Evolutionary conservation across 2,888 invertebrate genomes (phyloP).

Genomic region (Netelia fuscicornis): DNA sequence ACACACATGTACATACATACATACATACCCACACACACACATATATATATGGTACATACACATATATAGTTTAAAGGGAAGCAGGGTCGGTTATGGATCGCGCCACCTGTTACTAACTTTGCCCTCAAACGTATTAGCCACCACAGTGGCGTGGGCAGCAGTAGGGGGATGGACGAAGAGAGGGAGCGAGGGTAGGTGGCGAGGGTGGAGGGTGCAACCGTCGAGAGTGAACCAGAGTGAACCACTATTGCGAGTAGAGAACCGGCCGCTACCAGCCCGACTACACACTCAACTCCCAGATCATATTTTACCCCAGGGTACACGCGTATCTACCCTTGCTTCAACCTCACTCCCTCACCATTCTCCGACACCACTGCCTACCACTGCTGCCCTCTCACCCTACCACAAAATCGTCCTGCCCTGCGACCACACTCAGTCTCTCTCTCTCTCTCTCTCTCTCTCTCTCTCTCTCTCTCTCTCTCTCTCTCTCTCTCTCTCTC

Average conservation of each 20-base stretch:
- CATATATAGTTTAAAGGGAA: background rate
- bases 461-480: conserved; percentile 49
- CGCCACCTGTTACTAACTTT: conserved; percentile 84
- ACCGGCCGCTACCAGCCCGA: conserved; percentile 72
- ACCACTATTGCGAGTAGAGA: conserved; percentile 38
- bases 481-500: conserved; percentile 52
- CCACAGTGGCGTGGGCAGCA: conserved; percentile 55
- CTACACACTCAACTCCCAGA: conserved; percentile 78
- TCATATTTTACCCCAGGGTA: conserved; percentile 80
- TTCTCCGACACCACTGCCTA: conserved; percentile 45
- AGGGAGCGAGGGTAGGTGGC: background rate
- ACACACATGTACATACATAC: too few relatives aligned
- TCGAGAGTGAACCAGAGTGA: conserved; percentile 27
- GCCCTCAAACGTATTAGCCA: conserved; percentile 82
- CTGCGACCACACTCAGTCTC: conserved; percentile 41
- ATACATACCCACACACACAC: too few relatives aligned
- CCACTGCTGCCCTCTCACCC: conserved; percentile 40
- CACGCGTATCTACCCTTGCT: conserved; percentile 57
- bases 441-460: conserved; percentile 55
- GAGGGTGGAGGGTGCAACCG: conserved; percentile 28
- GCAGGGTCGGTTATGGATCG: conserved; percentile 80
- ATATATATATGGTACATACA: background rate
- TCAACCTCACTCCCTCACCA: conserved; percentile 20
- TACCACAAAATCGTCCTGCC: conserved; percentile 29
- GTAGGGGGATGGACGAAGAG: conserved; percentile 18